Percentiles rank a stretch among this genome's conserved stretches.
phyloP scores from a whole-genome alignment of 2,888 invertebrate genomes.

The Panopea generosa region DNA sequence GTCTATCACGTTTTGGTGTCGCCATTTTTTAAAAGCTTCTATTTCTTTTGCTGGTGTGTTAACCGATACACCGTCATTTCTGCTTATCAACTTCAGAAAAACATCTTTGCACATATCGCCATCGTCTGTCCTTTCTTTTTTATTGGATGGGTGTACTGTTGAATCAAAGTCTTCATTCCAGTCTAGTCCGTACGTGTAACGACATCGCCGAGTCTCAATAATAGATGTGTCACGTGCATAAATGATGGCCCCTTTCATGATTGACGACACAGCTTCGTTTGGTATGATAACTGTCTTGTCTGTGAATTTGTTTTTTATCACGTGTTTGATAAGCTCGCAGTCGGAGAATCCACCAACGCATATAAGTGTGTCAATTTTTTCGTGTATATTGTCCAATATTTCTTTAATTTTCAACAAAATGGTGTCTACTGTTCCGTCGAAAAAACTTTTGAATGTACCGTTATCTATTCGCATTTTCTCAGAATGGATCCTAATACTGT shows the following conservation, averaged over 20 bases:
- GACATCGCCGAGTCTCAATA: slow-evolving; percentile 26
- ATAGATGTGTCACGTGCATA: slow-evolving; percentile 40
- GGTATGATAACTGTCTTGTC: slow-evolving; percentile 35
- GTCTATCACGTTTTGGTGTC: slow-evolving; percentile 21
- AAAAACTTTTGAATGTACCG: slow-evolving; percentile 6
- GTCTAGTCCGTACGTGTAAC: slow-evolving; percentile 42
- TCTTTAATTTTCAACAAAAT: not conserved
- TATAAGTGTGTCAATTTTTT: slow-evolving; percentile 27
- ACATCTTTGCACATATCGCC: slow-evolving; percentile 44
- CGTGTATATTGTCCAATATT: not conserved
- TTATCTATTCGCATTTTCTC: slow-evolving; percentile 19
- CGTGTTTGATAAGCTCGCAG: slow-evolving; percentile 9
- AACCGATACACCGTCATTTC: slow-evolving; percentile 11
- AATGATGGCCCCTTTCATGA: slow-evolving; percentile 51
- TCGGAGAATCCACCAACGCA: slow-evolving; percentile 50
- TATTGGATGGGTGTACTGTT: slow-evolving; percentile 12
- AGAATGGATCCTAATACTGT: not conserved
- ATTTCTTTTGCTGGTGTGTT: slow-evolving; percentile 3
- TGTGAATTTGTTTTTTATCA: slow-evolving; percentile 17
- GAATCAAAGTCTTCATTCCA: slow-evolving; percentile 48
- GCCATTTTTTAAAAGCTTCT: slow-evolving; percentile 28
- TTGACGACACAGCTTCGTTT: slow-evolving; percentile 29
- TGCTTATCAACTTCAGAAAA: slow-evolving; percentile 29
- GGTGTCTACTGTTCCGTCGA: not conserved
- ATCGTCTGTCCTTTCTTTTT: slow-evolving; percentile 36